phyloP scores from a whole-genome alignment of 2,797 vertebrate species.

The Nannoperca obscura region DNA sequence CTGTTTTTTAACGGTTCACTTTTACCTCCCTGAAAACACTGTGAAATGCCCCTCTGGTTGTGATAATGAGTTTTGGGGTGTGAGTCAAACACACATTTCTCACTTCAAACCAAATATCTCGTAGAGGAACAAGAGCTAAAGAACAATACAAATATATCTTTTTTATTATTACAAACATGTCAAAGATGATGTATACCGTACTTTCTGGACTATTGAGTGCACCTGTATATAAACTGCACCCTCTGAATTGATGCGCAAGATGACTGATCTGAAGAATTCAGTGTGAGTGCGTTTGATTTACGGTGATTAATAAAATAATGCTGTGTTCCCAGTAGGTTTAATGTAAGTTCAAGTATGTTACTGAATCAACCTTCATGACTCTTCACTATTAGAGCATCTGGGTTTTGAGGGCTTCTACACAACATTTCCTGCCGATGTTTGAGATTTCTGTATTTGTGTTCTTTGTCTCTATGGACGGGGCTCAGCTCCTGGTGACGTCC shows the following conservation, averaged over 20 bases:
- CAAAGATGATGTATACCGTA: too few species aligned
- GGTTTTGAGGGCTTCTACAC: too few species aligned
- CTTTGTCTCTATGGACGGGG: too few species aligned
- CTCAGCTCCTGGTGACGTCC: too few species aligned
- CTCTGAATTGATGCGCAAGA: too few species aligned
- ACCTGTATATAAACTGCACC: too few species aligned
- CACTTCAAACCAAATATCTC: not conserved
- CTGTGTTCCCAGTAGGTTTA: not conserved
- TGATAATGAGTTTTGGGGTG: conserved; percentile 10
- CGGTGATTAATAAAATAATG: not conserved
- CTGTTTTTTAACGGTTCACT: conserved; percentile 1
- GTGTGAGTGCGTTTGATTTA: too few species aligned
- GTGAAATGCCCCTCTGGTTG: not conserved
- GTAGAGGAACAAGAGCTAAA: not conserved
- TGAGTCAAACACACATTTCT: not conserved
- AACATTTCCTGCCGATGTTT: not conserved
- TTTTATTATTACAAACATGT: too few species aligned
- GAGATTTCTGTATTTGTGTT: not conserved
- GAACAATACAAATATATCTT: not conserved
- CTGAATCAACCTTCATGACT: too few species aligned
- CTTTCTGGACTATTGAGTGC: too few species aligned
- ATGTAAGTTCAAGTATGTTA: not conserved
- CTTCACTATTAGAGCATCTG: too few species aligned
- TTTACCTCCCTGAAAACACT: conserved; percentile 19
- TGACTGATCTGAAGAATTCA: too few species aligned